A percentile compares a stretch with the other conserved stretches of the same genome.
Evolutionary conservation across 2,888 invertebrate species (phyloP).

Genomic region (Apodemia zela): DNA sequence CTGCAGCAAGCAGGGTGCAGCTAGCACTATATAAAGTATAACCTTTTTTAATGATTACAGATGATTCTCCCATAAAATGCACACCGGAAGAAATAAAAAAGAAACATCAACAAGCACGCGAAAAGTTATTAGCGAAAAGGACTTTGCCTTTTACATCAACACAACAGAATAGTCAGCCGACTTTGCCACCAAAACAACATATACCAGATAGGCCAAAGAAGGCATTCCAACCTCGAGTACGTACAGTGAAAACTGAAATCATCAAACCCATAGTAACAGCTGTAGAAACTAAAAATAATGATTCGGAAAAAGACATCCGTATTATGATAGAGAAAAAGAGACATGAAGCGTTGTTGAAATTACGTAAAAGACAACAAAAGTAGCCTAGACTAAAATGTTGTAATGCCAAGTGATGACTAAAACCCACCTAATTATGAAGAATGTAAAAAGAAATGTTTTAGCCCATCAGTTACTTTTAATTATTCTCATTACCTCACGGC

Average conservation of each 20-base stretch:
- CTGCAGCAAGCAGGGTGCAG: too few relatives aligned
- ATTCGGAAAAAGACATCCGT: slow-evolving; percentile 45
- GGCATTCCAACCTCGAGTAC: slow-evolving; percentile 50
- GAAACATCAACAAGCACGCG: slow-evolving; percentile 81
- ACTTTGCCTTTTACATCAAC: slow-evolving; percentile 55
- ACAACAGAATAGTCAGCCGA: slow-evolving; percentile 35
- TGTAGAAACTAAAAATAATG: slow-evolving; percentile 24
- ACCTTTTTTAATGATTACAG: slow-evolving; percentile 28
- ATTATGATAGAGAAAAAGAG: slow-evolving; percentile 68
- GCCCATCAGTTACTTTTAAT: too few relatives aligned
- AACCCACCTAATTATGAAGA: background rate
- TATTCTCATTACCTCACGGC: too few relatives aligned
- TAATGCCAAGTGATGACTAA: background rate
- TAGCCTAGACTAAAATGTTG: slow-evolving; percentile 33
- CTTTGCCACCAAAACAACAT: slow-evolving; percentile 28
- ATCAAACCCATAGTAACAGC: slow-evolving; percentile 29
- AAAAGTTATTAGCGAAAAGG: slow-evolving; percentile 78
- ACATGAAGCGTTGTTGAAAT: slow-evolving; percentile 69
- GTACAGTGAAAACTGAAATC: slow-evolving; percentile 34
- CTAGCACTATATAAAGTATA: too few relatives aligned
- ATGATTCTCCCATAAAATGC: slow-evolving; percentile 67
- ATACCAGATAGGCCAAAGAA: slow-evolving; percentile 36
- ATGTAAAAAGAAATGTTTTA: background rate
- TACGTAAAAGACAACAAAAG: slow-evolving; percentile 55
- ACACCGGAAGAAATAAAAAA: slow-evolving; percentile 82